Evolutionary conservation across 2,888 invertebrate genomes (phyloP), one percentile per base, ranked within the genome.

Genomic region (Mimas tiliae): DNA sequence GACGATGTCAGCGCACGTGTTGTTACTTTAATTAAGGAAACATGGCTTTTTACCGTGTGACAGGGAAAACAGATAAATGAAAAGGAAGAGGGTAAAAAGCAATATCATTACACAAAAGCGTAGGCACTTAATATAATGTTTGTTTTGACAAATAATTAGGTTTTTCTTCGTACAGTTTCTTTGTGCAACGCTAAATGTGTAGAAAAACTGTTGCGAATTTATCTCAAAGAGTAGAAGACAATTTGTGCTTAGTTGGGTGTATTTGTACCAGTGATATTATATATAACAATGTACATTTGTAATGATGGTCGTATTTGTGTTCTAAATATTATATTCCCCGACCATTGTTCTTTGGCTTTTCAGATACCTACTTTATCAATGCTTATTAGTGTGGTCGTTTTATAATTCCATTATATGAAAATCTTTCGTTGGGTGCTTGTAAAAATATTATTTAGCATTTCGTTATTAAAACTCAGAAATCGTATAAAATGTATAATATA

Each of bases 1-100:
- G 65, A 64, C 65, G 68, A 72, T 74, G 74, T 73, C 67, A 74
- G 69, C 76, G 75, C 82, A 81, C 79, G 78, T 82, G 80, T 76
- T 79, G 74, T 76, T 79, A 77, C 77, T 82, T 83, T 81, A 82
- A 85, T 85, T 85, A 82, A 84, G 75, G 73, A 72, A 76, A 80
- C 75, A 75, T 73, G 74, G 75, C 74, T 79, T 82, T 83, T 80
- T 76, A 81, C 75, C 74, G 72, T 67, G 65, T 71, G 68, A 72
- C 72, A 73, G 70, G 68, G 71, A 68, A 65, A 67, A 72, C 63
- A 67, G 63, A 66, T 66, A 66, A 66, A 66, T 66, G 63, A 52
- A 63, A 66, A 53, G 66, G 66, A 63, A 63, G 63, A 53, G 62
- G 65, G 65, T 52, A 62, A 50, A 64, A 66, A 52, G 53, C 47